A percentile compares a stretch with the other conserved stretches of the same genome.
Conservation (phyloP, 2,888 invertebrate species). For the Agriopis marginaria region DNA sequence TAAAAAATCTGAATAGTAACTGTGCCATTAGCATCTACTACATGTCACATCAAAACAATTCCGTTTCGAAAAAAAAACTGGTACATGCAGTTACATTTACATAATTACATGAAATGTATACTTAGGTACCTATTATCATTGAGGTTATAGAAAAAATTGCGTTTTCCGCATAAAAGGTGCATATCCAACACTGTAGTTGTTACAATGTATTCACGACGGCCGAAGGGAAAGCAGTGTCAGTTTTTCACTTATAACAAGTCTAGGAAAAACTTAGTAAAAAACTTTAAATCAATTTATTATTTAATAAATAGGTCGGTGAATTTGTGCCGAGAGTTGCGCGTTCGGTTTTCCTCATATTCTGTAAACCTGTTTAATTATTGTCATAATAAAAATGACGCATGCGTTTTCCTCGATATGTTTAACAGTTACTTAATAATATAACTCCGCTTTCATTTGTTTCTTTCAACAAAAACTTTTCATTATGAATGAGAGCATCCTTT, state of each 20-base stretch:
- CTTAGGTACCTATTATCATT: neutral
- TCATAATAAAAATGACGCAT: no score
- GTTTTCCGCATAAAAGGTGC: conserved; percentile 2
- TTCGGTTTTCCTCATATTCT: neutral
- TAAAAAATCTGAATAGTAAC: neutral
- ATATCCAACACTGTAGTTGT: neutral
- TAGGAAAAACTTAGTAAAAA: conserved; percentile 10
- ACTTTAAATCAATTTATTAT: conserved; percentile 12
- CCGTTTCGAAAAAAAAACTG: no score
- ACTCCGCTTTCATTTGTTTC: conserved; percentile 16
- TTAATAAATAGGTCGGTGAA: conserved; percentile 18
- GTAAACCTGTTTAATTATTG: no score
- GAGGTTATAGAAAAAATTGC: neutral
- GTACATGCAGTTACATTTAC: no score
- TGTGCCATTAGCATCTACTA: no score
- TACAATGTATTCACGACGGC: neutral
- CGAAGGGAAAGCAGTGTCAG: conserved; percentile 8
- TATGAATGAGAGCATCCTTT: conserved; percentile 8
- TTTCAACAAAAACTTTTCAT: conserved; percentile 5
- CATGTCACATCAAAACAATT: no score
- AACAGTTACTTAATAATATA: neutral
- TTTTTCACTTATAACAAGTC: conserved; percentile 11
- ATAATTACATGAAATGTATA: no score
- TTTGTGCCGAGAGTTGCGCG: conserved; percentile 1
- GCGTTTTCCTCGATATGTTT: neutral